A percentile compares a stretch with the other conserved stretches of the same genome.
Evolutionary conservation across 2,888 invertebrate species (phyloP).

Genomic region (Sabellastarte sp.): DNA sequence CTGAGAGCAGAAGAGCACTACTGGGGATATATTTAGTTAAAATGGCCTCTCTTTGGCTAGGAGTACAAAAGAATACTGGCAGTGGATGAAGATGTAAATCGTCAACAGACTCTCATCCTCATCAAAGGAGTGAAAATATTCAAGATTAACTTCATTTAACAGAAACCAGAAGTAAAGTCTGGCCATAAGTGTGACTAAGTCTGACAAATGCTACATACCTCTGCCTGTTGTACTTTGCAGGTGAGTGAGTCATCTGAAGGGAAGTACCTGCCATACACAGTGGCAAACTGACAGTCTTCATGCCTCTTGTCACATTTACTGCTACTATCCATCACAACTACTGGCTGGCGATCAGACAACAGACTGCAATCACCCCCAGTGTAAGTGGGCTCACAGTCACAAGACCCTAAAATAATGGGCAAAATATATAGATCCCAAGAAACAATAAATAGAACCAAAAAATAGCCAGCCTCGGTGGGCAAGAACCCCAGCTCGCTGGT

Average conservation of each 20-base stretch:
- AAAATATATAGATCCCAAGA: no score
- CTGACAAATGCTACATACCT: background rate
- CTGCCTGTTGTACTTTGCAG: background rate
- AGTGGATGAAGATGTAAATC: no score
- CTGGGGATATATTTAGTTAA: no score
- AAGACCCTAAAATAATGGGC: no score
- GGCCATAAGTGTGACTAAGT: background rate
- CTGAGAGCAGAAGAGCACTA: no score
- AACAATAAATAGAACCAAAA: no score
- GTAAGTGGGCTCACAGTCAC: background rate
- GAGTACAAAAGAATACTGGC: no score
- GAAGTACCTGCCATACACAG: constrained; percentile 1
- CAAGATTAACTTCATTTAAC: background rate
- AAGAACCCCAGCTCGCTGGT: no score
- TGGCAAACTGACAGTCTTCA: background rate
- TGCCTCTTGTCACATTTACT: background rate
- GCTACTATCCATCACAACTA: background rate
- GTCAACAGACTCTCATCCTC: no score
- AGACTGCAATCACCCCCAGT: background rate
- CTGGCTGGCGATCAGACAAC: background rate
- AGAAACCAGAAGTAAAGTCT: background rate
- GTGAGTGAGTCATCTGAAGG: background rate
- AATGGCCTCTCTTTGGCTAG: no score
- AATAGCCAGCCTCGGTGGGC: no score
- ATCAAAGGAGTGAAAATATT: no score